These are phyloP conservation scores for Epsilonema sp. DNA, from an alignment of 2,888 invertebrate species.

Conservation along the genomic window DNA sequence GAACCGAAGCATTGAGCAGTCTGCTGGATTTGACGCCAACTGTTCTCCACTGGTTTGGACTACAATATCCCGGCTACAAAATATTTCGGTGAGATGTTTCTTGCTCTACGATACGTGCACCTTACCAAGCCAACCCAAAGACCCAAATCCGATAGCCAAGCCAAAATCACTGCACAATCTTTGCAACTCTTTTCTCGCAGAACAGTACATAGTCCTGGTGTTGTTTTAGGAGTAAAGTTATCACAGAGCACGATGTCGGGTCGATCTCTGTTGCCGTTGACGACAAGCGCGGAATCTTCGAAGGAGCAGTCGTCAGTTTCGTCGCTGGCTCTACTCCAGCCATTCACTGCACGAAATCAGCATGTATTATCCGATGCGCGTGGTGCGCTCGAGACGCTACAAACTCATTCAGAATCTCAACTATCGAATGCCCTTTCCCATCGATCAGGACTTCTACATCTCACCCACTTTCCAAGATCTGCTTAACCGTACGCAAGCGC, in stretches of 20 bases:
- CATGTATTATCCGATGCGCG: constrained; percentile 81
- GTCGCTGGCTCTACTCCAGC: constrained; percentile 38
- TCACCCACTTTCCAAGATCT: constrained; percentile 76
- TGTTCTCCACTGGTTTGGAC: constrained; percentile 56
- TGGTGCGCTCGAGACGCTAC: constrained; percentile 49
- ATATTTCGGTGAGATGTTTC: constrained; percentile 19
- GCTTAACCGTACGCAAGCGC: constrained; percentile 50
- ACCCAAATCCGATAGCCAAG: too few species aligned
- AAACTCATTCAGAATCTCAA: constrained; percentile 79
- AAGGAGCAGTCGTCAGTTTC: background rate
- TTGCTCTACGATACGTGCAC: too few species aligned
- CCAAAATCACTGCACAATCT: too few species aligned
- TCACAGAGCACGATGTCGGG: constrained; percentile 36
- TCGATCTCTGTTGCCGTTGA: constrained; percentile 52
- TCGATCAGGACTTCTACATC: constrained; percentile 75
- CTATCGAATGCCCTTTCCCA: constrained; percentile 65
- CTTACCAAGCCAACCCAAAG: too few species aligned
- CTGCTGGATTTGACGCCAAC: constrained; percentile 64
- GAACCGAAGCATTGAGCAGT: constrained; percentile 49
- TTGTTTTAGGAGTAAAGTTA: too few species aligned
- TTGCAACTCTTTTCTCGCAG: too few species aligned
- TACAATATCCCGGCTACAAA: constrained; percentile 34
- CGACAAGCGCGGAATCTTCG: background rate
- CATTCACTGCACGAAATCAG: constrained; percentile 77
- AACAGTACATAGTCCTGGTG: too few species aligned